Evolutionary conservation across 2,797 vertebrate genomes (phyloP).

Genomic region (Adrianichthys oophorus): DNA sequence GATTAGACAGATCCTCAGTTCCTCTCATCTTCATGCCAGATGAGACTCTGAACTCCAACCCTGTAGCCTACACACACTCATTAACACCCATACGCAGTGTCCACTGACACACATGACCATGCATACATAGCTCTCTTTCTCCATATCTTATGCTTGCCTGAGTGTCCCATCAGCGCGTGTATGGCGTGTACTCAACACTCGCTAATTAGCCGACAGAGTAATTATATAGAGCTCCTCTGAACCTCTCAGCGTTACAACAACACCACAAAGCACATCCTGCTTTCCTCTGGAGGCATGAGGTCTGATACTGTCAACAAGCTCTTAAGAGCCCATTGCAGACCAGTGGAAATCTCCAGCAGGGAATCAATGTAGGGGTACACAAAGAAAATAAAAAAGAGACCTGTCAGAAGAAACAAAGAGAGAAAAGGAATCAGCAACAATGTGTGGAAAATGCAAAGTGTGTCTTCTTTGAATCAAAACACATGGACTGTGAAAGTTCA

Average conservation of each 20-base stretch:
- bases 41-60: constrained; percentile 66
- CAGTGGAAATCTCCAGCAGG: constrained; percentile 40
- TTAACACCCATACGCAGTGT: constrained; percentile 49
- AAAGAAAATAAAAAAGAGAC: constrained; percentile 38
- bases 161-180: constrained; percentile 81
- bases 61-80: constrained; percentile 48
- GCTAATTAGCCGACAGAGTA: constrained; percentile 87
- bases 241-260: constrained; percentile 54
- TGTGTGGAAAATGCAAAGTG: constrained; percentile 31
- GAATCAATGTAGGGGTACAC: constrained; percentile 45
- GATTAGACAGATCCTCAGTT: constrained; percentile 77
- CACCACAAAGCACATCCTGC: constrained; percentile 28
- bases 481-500: too few species aligned
- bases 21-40: constrained; percentile 60
- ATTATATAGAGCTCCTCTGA: constrained; percentile 75
- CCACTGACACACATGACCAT: constrained; percentile 18
- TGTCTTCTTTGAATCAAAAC: too few species aligned
- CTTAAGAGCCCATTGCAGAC: constrained; percentile 60
- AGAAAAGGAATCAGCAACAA: constrained; percentile 32
- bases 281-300: constrained; percentile 58
- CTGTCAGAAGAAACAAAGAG: constrained; percentile 58
- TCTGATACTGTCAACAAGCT: constrained; percentile 68
- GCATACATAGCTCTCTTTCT: constrained; percentile 34
- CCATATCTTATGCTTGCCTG: constrained; percentile 70
- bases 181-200: constrained; percentile 79